phyloP scores from a whole-genome alignment of 2,113 vertebrate species.

The Fregata magnificens region DNA sequence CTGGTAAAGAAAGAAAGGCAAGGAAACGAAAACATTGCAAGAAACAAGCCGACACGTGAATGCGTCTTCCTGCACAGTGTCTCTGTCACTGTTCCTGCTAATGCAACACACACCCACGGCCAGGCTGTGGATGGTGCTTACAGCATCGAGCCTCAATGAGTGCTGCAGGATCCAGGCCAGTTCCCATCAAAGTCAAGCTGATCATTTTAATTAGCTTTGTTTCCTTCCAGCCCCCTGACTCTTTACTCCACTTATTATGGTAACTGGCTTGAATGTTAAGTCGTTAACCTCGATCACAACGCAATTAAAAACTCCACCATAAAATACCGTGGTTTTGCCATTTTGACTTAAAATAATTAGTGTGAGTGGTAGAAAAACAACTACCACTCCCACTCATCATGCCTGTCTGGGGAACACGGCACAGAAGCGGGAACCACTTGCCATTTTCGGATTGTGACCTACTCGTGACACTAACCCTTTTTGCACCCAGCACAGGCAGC shows the following conservation, averaged over 20 bases:
- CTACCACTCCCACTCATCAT: neutral
- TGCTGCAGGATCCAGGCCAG: constrained; percentile 48
- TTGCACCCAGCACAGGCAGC: neutral
- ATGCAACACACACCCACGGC: neutral
- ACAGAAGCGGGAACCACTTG: neutral
- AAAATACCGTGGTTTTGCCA: neutral
- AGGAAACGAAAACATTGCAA: neutral
- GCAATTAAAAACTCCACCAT: neutral
- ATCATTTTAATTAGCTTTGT: constrained; percentile 18
- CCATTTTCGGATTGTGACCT: neutral
- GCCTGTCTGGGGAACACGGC: neutral
- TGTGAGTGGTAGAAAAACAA: neutral
- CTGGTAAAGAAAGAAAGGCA: neutral
- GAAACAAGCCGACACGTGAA: neutral
- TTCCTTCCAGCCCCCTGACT: constrained; percentile 1
- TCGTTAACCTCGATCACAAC: neutral
- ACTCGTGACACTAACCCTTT: neutral
- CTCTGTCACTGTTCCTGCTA: neutral
- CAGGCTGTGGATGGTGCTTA: neutral
- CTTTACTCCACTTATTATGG: neutral
- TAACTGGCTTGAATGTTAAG: neutral
- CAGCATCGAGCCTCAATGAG: neutral
- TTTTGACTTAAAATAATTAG: neutral
- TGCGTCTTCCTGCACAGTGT: neutral
- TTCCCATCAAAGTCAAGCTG: constrained; percentile 18